Percentiles rank a stretch among this genome's conserved stretches.
These are phyloP conservation scores for Tromatobia lineatoria DNA, from an alignment of 2,888 invertebrate species.

Conservation along the genomic window DNA sequence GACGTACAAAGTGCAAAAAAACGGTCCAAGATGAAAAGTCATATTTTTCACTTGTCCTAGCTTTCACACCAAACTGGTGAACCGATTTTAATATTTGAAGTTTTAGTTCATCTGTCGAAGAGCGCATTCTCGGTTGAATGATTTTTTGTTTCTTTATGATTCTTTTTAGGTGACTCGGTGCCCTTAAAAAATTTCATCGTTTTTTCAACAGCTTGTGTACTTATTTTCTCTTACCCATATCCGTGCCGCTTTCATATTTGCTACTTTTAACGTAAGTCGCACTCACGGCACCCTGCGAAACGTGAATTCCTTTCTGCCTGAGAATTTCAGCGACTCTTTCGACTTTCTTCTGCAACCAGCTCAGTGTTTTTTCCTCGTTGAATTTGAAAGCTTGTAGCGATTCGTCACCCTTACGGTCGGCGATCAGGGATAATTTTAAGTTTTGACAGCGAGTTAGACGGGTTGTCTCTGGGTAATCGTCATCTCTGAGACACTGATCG, in stretches of 20 bases:
- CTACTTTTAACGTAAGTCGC: slow-evolving; percentile 91
- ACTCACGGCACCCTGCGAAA: slow-evolving; percentile 91
- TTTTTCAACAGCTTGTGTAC: not conserved
- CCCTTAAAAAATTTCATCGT: not conserved
- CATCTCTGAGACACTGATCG: slow-evolving; percentile 90
- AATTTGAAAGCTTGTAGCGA: slow-evolving; percentile 93
- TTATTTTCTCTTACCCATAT: slow-evolving; percentile 85
- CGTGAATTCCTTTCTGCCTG: slow-evolving; percentile 90
- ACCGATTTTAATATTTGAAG: no score
- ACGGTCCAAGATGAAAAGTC: no score
- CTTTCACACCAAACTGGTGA: no score
- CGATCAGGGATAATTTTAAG: slow-evolving; percentile 88
- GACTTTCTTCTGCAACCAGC: slow-evolving; percentile 92
- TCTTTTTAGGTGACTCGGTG: no score
- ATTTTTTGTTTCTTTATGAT: no score
- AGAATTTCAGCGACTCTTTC: slow-evolving; percentile 89
- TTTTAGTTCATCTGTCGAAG: no score
- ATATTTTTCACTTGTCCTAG: no score
- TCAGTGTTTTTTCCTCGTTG: slow-evolving; percentile 91
- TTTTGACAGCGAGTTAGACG: slow-evolving; percentile 87
- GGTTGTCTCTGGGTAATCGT: slow-evolving; percentile 89
- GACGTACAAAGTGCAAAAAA: no score
- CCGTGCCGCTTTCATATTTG: slow-evolving; percentile 87
- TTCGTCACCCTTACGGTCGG: slow-evolving; percentile 90
- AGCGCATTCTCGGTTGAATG: no score